Evolutionary conservation across 2,113 vertebrate species (phyloP), one percentile per base, ranked within the genome.

Genomic region (Orientallactaga bullata): DNA sequence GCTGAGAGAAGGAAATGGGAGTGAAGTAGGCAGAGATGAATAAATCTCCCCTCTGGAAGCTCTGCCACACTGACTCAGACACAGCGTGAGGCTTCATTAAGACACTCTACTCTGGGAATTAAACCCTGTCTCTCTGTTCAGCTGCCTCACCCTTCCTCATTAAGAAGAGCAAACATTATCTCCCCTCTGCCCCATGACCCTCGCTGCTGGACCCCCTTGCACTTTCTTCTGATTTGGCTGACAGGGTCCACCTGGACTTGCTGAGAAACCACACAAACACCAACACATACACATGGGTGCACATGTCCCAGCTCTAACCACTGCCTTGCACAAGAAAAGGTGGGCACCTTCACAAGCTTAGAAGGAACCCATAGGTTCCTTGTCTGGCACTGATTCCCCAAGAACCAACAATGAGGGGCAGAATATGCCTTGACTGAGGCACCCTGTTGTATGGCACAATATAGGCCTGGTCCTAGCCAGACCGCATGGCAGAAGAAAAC

Each of bases 11-110:
- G 95, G 94, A 94, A 83, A 96, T 80, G 72, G 30, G 84, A 96
- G 92, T 79, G 94, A 37, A 96, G 92, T 92, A 97, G 24, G 88
- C 77, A 89, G 88, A 97, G 95, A 30, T 93, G 94, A 68, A 93
- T 21, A 85, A 76, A 96, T 0, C 76, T 61, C 86, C 73, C 85
- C 65, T 23, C 87, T 95, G 42, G 76, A 47, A 86, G 93, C 42
- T 94, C 94, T 42, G 90, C 26, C 35, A 86, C 84, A 69, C 15
- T 69, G 83, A 97, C 85, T 84, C 82, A 93, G 94, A 93, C 88
- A 51, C 85, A 97, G 97, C 94, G 91, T 51, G 90, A 96, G 76
- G 32, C 71, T 84, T 93, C 61, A 58, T 95, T 93, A 95, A 83
- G 93, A 96, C 74, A 87, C n/a, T 79, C 74, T 51, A n/a, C 76